These are phyloP conservation scores for Misgurnus mizolepis DNA, from an alignment of 2,113 vertebrate species.

Conservation along the genomic window DNA sequence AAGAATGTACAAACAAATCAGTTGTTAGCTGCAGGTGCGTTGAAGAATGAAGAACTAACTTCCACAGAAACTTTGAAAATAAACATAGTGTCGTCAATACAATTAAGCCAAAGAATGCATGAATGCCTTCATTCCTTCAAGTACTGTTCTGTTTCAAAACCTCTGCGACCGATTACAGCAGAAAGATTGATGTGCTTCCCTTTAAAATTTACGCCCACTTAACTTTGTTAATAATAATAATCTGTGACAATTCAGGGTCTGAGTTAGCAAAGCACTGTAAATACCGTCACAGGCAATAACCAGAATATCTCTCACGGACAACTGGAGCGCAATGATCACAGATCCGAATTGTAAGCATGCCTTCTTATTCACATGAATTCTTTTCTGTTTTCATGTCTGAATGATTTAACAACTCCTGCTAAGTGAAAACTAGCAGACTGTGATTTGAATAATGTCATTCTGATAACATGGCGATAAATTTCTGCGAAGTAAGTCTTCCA, in stretches of 20 bases:
- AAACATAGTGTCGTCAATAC: conserved; percentile 50
- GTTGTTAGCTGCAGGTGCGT: conserved; percentile 46
- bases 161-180: conserved; percentile 8
- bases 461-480: conserved; percentile 43
- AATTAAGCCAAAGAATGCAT: conserved; percentile 14
- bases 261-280: conserved; percentile 22
- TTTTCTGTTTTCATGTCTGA: conserved; percentile 21
- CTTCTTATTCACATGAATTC: conserved; percentile 12
- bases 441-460: conserved; percentile 34
- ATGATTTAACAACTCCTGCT: conserved; percentile 29
- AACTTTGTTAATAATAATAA: conserved; percentile 32
- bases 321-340: conserved; percentile 16
- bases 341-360: conserved; percentile 21
- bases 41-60: conserved; percentile 46
- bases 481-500: conserved; percentile 32
- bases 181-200: neutral
- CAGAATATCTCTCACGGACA: conserved; percentile 9
- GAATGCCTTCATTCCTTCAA: conserved; percentile 29
- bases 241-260: conserved; percentile 20
- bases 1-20: conserved; percentile 52
- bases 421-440: conserved; percentile 23
- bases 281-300: conserved; percentile 20
- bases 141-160: conserved; percentile 37
- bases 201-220: neutral
- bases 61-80: conserved; percentile 47